Base-by-base conservation (phyloP, 2,797 vertebrate species). In the Tokudaia muenninki region DNA sequence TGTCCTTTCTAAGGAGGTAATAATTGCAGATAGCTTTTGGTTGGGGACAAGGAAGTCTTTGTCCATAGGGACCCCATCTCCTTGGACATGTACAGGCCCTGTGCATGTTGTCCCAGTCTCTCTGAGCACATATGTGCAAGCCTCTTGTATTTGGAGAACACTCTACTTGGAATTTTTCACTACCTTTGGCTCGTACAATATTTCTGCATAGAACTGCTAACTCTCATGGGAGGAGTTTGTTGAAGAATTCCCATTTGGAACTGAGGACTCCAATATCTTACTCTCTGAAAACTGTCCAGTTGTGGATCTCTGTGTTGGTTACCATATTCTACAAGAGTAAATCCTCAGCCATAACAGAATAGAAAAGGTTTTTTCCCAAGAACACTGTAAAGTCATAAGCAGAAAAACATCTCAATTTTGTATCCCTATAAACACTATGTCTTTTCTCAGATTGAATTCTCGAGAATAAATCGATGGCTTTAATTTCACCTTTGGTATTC, bases 381-480 rank as follows among this genome's bases (percentile, higher is more conserved):
- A 21, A 87, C n/a, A 37, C 14, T 26, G 65, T 96, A 50, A 72
- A 87, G 22, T 75, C 61, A 83, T 26, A 79, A 16, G 8, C 29
- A 87, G 44, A 16, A 80, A 52, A 34, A 6, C 29, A 14, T 67
- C 65, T 34, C 65, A 34, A 34, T 34, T 34, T 0, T 67, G 12
- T 67, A 14, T 37, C 67, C n/a, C 17, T 72, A 21, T 37, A 72
- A 72, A 9, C 67, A 72, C 17, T 37, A 4, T 37, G 5, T 19
- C 9, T 74, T 95, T 90, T 79, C 31, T 86, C 94, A 72, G 47
- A 72, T 0, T 95, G 65, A 14, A 52, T 4, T 87, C 34, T 92
- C 34, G n/a, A 87, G 55, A 67, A 91, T 74, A 94, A 93, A 87
- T 41, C 37, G 22, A 26, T 14, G n/a, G 31, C 78, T 94, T 37